These are phyloP conservation scores for Mustela lutreola DNA, from an alignment of 2,113 vertebrate genomes.

Conservation along the genomic window DNA sequence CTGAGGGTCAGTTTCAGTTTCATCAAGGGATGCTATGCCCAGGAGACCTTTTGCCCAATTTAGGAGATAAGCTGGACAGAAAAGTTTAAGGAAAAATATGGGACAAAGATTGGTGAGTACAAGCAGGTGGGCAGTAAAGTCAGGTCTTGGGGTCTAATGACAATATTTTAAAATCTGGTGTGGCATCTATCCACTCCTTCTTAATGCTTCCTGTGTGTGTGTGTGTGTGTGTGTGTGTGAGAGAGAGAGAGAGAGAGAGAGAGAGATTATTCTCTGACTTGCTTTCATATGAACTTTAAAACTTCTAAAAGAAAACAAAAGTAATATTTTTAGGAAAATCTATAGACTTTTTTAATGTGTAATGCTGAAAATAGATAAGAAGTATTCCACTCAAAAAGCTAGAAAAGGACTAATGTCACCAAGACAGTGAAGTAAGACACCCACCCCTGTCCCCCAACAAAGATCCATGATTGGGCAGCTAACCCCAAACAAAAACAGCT, in stretches of 20 bases:
- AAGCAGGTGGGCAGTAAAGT: background rate
- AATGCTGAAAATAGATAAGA: background rate
- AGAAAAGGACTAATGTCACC: background rate
- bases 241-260: no score
- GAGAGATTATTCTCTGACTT: background rate
- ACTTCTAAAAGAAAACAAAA: background rate
- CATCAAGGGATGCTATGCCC: background rate
- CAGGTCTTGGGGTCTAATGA: background rate
- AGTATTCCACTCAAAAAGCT: background rate
- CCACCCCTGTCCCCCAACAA: background rate
- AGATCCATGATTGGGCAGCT: background rate
- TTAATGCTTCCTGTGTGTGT: background rate
- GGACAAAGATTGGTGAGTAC: background rate
- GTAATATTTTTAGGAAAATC: background rate
- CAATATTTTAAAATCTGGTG: background rate
- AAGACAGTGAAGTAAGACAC: background rate
- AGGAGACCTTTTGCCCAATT: background rate
- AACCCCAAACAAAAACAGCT: background rate
- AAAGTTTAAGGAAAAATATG: background rate
- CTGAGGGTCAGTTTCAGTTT: background rate
- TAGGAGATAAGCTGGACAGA: background rate
- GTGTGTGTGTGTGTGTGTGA: background rate
- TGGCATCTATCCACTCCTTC: background rate
- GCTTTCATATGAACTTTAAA: background rate
- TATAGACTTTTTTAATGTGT: background rate